Conservation (phyloP, 1,140 invertebrate genomes). For the Notospermus geniculatus region DNA sequence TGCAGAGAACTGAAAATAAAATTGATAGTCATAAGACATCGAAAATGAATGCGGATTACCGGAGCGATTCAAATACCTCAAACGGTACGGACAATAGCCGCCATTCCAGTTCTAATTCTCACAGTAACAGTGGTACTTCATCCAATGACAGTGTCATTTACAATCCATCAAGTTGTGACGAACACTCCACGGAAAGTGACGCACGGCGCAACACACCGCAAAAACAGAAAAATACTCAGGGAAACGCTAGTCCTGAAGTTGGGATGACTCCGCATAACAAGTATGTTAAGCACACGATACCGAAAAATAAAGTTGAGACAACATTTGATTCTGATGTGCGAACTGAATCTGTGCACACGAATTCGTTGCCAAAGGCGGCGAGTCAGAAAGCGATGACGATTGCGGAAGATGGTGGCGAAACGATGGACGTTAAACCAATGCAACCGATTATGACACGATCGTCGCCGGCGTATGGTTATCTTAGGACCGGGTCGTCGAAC, state of each 20-base stretch:
- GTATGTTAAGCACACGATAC: not conserved
- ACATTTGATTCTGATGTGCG: constrained; percentile 52
- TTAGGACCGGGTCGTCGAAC: constrained; percentile 42
- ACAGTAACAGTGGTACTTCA: constrained; percentile 36
- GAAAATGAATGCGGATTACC: constrained; percentile 1
- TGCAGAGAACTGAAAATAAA: not conserved
- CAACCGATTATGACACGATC: constrained; percentile 71
- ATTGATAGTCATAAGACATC: constrained; percentile 3
- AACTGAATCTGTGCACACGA: constrained; percentile 44
- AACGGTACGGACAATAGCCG: constrained; percentile 19
- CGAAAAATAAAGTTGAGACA: constrained; percentile 47
- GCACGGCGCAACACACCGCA: not conserved
- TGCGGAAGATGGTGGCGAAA: constrained; percentile 72
- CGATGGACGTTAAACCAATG: constrained; percentile 86
- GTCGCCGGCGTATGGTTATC: constrained; percentile 63
- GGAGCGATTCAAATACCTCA: not conserved
- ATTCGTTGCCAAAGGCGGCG: not conserved
- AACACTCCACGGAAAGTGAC: constrained; percentile 14
- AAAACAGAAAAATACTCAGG: not conserved
- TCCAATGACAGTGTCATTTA: constrained; percentile 46
- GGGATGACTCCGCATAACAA: not conserved
- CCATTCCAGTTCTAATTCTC: constrained; percentile 24
- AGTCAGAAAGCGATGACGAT: constrained; percentile 41
- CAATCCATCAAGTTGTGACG: constrained; percentile 32
- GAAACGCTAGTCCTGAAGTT: not conserved